These are phyloP conservation scores for Podabrus alpinus DNA, from an alignment of 2,888 invertebrate genomes.

Conservation along the genomic window DNA sequence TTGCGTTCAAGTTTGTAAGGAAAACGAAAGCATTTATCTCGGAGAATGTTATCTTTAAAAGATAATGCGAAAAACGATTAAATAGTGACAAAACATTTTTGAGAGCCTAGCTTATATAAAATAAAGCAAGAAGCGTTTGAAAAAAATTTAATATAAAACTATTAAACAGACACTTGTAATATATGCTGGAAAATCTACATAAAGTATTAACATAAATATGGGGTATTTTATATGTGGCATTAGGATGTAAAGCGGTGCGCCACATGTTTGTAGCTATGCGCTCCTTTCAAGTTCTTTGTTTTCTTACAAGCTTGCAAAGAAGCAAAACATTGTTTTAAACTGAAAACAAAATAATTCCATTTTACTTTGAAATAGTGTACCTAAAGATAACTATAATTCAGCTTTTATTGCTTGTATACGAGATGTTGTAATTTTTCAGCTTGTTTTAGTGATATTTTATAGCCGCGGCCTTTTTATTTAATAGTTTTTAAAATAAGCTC, in stretches of 20 bases:
- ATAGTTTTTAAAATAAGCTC: neutral
- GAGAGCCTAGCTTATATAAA: conserved; percentile 4
- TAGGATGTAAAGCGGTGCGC: conserved; percentile 39
- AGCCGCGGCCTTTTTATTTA: neutral
- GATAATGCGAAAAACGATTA: neutral
- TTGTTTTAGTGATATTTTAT: neutral
- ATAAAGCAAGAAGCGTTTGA: conserved; percentile 23
- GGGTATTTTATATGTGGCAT: conserved; percentile 39
- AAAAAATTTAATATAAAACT: conserved; percentile 41
- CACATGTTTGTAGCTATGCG: conserved; percentile 38
- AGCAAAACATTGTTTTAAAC: conserved; percentile 14
- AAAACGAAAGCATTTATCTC: neutral
- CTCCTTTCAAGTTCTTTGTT: conserved; percentile 30
- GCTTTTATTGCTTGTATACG: neutral
- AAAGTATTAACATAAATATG: conserved; percentile 42
- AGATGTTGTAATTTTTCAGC: neutral
- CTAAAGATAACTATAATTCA: neutral
- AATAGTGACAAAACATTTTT: conserved; percentile 15
- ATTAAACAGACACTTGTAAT: conserved; percentile 41
- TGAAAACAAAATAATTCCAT: neutral
- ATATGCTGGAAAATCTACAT: conserved; percentile 36
- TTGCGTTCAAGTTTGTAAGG: neutral
- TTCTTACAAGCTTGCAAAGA: conserved; percentile 20
- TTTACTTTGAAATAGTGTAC: neutral
- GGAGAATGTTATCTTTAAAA: neutral